Percentiles rank a stretch among this genome's conserved stretches.
phyloP scores from a whole-genome alignment of 2,888 invertebrate genomes.

The Synanthedon formicaeformis region DNA sequence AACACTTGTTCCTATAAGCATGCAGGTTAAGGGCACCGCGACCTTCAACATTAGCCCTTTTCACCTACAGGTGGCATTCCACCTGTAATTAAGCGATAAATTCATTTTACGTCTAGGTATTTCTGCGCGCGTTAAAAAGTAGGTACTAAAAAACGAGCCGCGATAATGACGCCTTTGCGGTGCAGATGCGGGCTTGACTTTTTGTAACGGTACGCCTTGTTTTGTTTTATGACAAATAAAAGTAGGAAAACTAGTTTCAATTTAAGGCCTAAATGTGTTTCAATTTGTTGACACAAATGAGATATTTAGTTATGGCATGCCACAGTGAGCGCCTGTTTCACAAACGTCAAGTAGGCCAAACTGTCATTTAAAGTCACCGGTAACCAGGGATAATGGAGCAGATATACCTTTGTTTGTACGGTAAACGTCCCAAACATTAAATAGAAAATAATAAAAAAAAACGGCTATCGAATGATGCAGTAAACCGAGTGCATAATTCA shows the following conservation, averaged over 20 bases:
- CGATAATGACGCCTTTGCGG: conserved; percentile 9
- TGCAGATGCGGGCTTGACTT: conserved; percentile 17
- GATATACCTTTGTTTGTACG: too few relatives aligned
- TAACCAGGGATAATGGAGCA: too few relatives aligned
- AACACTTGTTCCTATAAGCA: conserved; percentile 5
- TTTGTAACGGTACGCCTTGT: conserved; percentile 18
- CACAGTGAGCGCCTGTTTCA: too few relatives aligned
- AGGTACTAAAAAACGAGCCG: conserved; percentile 3
- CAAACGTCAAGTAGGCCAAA: too few relatives aligned
- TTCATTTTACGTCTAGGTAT: conserved; percentile 3
- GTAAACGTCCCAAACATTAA: too few relatives aligned
- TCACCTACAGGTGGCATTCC: conserved; percentile 44
- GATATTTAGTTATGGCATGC: too few relatives aligned
- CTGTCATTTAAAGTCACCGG: too few relatives aligned
- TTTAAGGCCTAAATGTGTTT: too few relatives aligned
- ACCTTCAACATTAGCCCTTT: conserved; percentile 38
- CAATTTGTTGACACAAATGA: too few relatives aligned
- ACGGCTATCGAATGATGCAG: too few relatives aligned
- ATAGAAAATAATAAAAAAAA: too few relatives aligned
- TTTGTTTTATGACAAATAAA: conserved; percentile 1
- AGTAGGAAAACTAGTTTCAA: background rate
- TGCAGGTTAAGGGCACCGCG: conserved; percentile 21
- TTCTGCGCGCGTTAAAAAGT: conserved; percentile 17
- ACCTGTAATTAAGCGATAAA: conserved; percentile 45
- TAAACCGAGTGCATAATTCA: too few relatives aligned